Percentiles rank a stretch among this genome's conserved stretches.
These are phyloP conservation scores for Schrankia costaestrigalis DNA, from an alignment of 2,888 invertebrate genomes.

Conservation along the genomic window DNA sequence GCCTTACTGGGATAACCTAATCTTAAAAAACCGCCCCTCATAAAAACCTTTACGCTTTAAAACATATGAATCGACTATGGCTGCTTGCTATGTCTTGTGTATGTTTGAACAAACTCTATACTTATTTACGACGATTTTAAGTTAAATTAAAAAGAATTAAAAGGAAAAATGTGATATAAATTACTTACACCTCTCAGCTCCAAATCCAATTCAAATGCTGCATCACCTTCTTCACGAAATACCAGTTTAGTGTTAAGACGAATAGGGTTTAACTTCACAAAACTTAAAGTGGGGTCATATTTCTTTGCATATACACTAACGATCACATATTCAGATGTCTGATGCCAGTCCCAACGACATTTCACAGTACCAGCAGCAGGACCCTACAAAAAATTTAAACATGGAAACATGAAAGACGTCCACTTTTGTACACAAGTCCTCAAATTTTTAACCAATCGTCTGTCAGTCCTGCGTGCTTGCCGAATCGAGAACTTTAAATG, in stretches of 20 bases:
- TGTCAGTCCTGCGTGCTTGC: too few species aligned
- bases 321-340: slow-evolving; percentile 91
- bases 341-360: slow-evolving; percentile 97
- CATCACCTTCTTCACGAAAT: slow-evolving; percentile 88
- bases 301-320: slow-evolving; percentile 95
- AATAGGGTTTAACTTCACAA: slow-evolving; percentile 91
- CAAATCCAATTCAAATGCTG: slow-evolving; percentile 86
- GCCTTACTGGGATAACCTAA: too few species aligned
- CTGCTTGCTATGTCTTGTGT: too few species aligned
- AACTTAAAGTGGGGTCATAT: slow-evolving; percentile 88
- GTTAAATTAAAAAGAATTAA: too few species aligned
- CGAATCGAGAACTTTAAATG: too few species aligned
- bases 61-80: too few species aligned
- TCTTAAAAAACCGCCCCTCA: too few species aligned
- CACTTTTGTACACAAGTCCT: too few species aligned
- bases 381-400: slow-evolving; percentile 59
- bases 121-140: too few species aligned
- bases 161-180: background rate
- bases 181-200: slow-evolving; percentile 89
- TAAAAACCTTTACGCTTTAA: too few species aligned
- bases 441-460: too few species aligned
- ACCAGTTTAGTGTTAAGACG: slow-evolving; percentile 86
- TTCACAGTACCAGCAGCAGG: slow-evolving; percentile 77
- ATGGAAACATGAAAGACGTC: background rate
- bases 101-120: too few species aligned